Base-by-base conservation (phyloP, 2,113 vertebrate genomes). In the Cervus canadensis region DNA sequence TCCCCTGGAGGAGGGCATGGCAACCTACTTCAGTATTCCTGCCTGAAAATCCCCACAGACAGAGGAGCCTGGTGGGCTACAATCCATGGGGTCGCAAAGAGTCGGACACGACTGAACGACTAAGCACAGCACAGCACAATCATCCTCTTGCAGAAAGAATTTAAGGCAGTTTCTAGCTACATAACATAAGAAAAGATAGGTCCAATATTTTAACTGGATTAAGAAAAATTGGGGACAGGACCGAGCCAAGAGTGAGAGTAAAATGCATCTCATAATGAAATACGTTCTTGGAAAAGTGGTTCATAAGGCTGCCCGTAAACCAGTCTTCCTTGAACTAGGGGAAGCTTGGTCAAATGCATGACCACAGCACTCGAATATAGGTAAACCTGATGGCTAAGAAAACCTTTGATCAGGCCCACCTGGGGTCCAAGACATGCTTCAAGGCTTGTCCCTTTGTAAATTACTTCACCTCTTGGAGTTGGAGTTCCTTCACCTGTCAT, bases 171-270 rank as follows among this genome's bases (percentile, higher is more conserved):
- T 86, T 93, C 86, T 54, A 52, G 23, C 48, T 33, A 54, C 43
- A 26, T 43, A 90, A 78, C 81, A 62, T 81, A 96, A 97, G 87
- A 74, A 57, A 85, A 64, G 52, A 43, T 19, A 64, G 60, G 56
- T 13, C 67, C 30, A 14, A 57, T 71, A 76, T 93, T 83, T 17
- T 28, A 89, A 74, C n/a, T 62, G 11, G 43, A 89, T 71, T 57
- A 57, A 62, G 28, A 36, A 97, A 91, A 30, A 25, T 7, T 4
- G 15, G 45, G 7, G 3, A 67, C 30, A 91, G 33, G 78, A 21
- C 1, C 14, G 6, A 86, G 33, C 26, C 50, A 78, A 85, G 67
- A 57, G 26, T 11, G 23, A 85, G 50, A 57, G 43, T 57, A n/a
- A n/a, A 40, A 48, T 25, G 36, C 9, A 19, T 43, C 52, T 45